Percentiles rank a stretch among this genome's conserved stretches.
phyloP scores from a whole-genome alignment of 2,797 vertebrate genomes.

The Denticeps clupeoides region DNA sequence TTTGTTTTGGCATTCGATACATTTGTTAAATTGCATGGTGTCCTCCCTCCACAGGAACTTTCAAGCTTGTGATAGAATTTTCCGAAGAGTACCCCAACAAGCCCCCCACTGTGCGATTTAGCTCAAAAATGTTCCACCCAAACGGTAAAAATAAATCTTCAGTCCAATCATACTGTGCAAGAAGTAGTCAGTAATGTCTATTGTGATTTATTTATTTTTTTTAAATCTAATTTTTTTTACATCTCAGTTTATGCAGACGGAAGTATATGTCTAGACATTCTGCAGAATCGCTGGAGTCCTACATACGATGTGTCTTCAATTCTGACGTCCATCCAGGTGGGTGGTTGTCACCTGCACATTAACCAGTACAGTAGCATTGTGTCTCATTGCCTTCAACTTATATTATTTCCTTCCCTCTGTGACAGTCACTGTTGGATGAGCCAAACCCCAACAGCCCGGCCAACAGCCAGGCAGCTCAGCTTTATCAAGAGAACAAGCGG shows the following conservation, averaged over 20 bases:
- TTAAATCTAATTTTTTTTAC: background rate
- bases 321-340: conserved; percentile 97
- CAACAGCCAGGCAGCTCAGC: conserved; percentile 96
- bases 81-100: conserved; percentile 99
- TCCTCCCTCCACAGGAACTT: conserved; percentile 72
- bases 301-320: conserved; percentile 97
- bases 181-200: too few relatives aligned
- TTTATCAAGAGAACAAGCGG: conserved; percentile 97
- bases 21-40: background rate
- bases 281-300: conserved; percentile 98
- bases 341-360: conserved; percentile 15
- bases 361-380: background rate
- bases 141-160: too few relatives aligned
- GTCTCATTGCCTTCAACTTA: background rate
- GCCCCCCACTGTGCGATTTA: conserved; percentile 95
- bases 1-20: background rate
- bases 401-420: background rate
- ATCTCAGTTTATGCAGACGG: conserved; percentile 90
- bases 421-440: conserved; percentile 90
- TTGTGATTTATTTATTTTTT: background rate
- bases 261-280: conserved; percentile 99
- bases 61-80: conserved; percentile 99
- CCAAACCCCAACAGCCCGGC: conserved; percentile 97
- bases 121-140: conserved; percentile 99
- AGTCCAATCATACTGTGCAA: background rate